These are phyloP conservation scores for Caenorhabditis panamensis DNA, from an alignment of 2,888 invertebrate species.

Conservation along the genomic window DNA sequence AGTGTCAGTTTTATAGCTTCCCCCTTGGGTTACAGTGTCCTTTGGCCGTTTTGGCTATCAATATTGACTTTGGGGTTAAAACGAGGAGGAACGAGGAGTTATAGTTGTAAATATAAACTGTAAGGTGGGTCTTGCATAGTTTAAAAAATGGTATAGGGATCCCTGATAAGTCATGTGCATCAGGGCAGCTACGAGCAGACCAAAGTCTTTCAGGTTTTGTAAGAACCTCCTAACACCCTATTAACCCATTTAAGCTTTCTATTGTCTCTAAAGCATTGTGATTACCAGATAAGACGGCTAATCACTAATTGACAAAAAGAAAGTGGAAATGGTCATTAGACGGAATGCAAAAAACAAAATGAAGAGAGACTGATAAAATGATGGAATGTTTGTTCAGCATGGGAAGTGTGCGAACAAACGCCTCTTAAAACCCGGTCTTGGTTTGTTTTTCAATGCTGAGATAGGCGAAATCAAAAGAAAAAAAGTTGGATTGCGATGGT, in stretches of 20 bases:
- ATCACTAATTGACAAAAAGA: slow-evolving; percentile 11
- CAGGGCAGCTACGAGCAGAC: no score
- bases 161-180: no score
- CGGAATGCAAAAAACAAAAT: not conserved
- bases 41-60: slow-evolving; percentile 41
- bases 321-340: no score
- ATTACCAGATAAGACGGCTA: no score
- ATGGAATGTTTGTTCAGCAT: slow-evolving; percentile 10
- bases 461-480: no score
- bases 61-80: slow-evolving; percentile 32
- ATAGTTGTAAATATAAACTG: slow-evolving; percentile 41
- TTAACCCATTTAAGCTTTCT: not conserved
- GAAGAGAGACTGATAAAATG: not conserved
- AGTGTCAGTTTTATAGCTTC: slow-evolving; percentile 26
- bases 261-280: no score
- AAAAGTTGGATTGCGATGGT: not conserved
- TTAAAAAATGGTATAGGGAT: not conserved
- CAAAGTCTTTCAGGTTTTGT: not conserved
- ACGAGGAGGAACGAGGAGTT: not conserved
- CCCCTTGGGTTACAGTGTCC: not conserved
- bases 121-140: not conserved
- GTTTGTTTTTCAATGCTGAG: no score
- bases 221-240: not conserved
- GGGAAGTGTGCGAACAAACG: not conserved
- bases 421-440: no score